Base-by-base conservation (phyloP, 1,140 invertebrate genomes). In the Calosoma granatense region DNA sequence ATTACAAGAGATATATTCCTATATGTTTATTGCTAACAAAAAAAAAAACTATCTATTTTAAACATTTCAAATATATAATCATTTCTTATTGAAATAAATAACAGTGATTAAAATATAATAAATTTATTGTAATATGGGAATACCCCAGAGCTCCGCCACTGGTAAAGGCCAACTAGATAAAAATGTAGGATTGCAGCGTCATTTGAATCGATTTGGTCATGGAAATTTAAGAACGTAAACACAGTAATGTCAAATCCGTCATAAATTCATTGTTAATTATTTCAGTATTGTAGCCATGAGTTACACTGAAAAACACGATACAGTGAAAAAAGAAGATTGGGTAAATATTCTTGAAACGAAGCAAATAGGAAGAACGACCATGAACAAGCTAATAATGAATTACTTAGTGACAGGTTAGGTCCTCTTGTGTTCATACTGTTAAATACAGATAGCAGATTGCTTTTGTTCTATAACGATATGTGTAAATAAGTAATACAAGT, bases 301-400 rank as follows among this genome's bases (percentile, higher is more conserved):
- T 61, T 70, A 63, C 56, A 59, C 67, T 20, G 72, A 73, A 52
- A 75, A 71, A 66, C 64, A 67, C 51, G 70, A 75, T 57, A 61
- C 62, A 19, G 54, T 63, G 55, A 67, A 68, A 58, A 74, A 73
- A 64, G 76, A 82, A 57, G 83, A 88, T 61, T 91, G 88, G 87
- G 69, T 85, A 63, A 76, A 78, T 54, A 75, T 80, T 61, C 70
- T 90, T 14, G 88, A 92, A 66, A 82, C 81, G 58, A 81, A 90
- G 51, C 89, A 92, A 60, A 85, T 95, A 61, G 90, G 91, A 51
- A 79, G 94, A 62, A 82, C 86, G 43, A 90, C 94, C 64, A 95
- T 97, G 89, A 97, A 98, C 71, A 90, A 92, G 71, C 78, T 98
- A 36, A 94, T 98, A 56, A 98, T 98, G 95, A 96, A 98, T 74